A percentile compares a stretch with the other conserved stretches of the same genome.
These are phyloP conservation scores for Gadopsis marmoratus DNA, from an alignment of 2,797 vertebrate genomes.

Conservation along the genomic window DNA sequence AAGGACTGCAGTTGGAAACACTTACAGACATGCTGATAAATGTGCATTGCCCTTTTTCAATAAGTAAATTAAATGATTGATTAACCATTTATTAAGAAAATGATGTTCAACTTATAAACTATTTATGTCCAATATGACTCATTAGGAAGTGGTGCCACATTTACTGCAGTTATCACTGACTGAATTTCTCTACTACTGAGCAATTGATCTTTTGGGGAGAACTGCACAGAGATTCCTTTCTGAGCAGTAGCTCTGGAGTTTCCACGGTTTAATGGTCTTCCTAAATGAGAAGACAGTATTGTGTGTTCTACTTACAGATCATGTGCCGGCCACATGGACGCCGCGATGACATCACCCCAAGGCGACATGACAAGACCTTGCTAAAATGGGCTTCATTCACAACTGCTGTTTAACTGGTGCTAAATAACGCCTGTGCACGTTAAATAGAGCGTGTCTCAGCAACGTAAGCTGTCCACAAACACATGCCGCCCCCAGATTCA, in stretches of 20 bases:
- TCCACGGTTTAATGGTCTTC: slow-evolving; percentile 60
- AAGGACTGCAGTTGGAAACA: not conserved
- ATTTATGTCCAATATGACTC: not conserved
- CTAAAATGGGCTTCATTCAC: slow-evolving; percentile 77
- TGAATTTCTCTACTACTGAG: slow-evolving; percentile 10
- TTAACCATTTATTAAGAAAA: slow-evolving; percentile 12
- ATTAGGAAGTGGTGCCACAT: not conserved
- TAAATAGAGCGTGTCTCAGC: slow-evolving; percentile 75
- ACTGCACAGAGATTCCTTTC: slow-evolving; percentile 45
- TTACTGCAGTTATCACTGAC: not conserved
- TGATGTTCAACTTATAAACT: not conserved
- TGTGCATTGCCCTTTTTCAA: not conserved
- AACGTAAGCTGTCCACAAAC: slow-evolving; percentile 56
- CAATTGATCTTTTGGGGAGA: slow-evolving; percentile 27
- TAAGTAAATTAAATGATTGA: slow-evolving; percentile 13
- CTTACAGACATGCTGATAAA: slow-evolving; percentile 12
- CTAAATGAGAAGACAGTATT: slow-evolving; percentile 75
- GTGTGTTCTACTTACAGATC: slow-evolving; percentile 71
- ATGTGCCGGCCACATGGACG: slow-evolving; percentile 81
- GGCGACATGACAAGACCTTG: slow-evolving; percentile 54
- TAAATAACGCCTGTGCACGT: slow-evolving; percentile 68
- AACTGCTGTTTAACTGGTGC: slow-evolving; percentile 75
- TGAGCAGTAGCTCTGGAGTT: slow-evolving; percentile 57
- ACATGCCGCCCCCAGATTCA: slow-evolving; percentile 42
- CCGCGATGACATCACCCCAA: slow-evolving; percentile 77